Evolutionary conservation across 2,797 vertebrate genomes (phyloP).

Genomic region (Hydrocynus forskahlii): DNA sequence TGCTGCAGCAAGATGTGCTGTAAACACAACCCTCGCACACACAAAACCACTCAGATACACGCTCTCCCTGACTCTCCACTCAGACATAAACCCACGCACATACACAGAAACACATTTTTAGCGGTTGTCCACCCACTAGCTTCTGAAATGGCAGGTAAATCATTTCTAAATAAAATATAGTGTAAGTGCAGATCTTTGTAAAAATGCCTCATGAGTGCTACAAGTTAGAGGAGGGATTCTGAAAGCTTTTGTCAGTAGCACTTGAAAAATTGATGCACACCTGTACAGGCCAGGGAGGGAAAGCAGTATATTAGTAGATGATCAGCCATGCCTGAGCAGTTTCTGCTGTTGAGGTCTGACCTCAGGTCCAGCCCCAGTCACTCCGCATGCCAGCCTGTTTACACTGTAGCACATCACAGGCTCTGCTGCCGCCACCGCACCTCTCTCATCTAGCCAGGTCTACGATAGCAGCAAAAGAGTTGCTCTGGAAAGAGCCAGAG

Average conservation of each 20-base stretch:
- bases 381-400: neutral
- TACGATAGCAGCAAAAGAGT: neutral
- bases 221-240: slow-evolving; percentile 62
- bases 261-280: slow-evolving; percentile 74
- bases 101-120: slow-evolving; percentile 43
- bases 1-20: slow-evolving; percentile 26
- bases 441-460: neutral
- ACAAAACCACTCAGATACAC: slow-evolving; percentile 25
- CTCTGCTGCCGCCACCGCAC: neutral
- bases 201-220: slow-evolving; percentile 49
- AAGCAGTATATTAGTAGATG: slow-evolving; percentile 46
- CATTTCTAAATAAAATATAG: slow-evolving; percentile 70
- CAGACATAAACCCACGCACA: slow-evolving; percentile 19
- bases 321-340: slow-evolving; percentile 50
- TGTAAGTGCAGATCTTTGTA: slow-evolving; percentile 67
- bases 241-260: slow-evolving; percentile 77
- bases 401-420: neutral
- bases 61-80: slow-evolving; percentile 12
- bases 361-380: slow-evolving; percentile 9
- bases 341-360: slow-evolving; percentile 58
- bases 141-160: slow-evolving; percentile 44
- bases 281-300: slow-evolving; percentile 58
- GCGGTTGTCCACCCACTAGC: slow-evolving; percentile 23
- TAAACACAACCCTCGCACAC: slow-evolving; percentile 1
- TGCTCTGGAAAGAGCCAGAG: neutral